Evolutionary conservation across 2,888 invertebrate species (phyloP), one percentile per base, ranked within the genome.

Genomic region (Alsophila aescularia): DNA sequence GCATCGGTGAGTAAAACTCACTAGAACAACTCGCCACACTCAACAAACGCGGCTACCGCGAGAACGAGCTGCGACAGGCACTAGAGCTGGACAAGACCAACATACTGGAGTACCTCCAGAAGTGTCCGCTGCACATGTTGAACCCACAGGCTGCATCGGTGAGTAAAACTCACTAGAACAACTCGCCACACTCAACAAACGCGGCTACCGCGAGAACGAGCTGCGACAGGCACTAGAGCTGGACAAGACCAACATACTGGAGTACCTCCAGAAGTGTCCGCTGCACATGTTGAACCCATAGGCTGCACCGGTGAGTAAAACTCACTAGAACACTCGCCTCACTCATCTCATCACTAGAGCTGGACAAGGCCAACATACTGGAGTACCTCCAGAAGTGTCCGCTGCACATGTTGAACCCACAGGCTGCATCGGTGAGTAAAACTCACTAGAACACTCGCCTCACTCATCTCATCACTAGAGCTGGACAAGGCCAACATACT

Each of bases 11-110:
- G 77, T 75, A 48, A n/a, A n/a, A n/a, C n/a, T n/a, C n/a, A 3
- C 21, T 21, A 6, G 4, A 21, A 6, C 4, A 21, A 3, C 21
- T 21, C 4, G 21, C 3, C 21, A 21, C 94, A 0, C 92, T 99
- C 10, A 98, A 97, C 88, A 94, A 94, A 36, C 93, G 98, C 8
- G 99, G 99, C 0, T 79, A 94, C 49, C 92, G 99, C 2, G 99
- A 99, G 83, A 92, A 93, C 12, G 95, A 96, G 40, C 92, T 99
- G 21, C 92, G 94, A 13, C 94, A 95, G 57, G 92, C 93, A 43
- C 85, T 99, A 8, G 90, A 93, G 43, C 86, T 93, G 35, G 94
- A 96, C 70, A 94, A 90, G 52, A 73, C 83, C 0, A 80, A 90
- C 16, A 85, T 95, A 37, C 60, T 84, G 0, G 77, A 88, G 32